Evolutionary conservation across 2,888 invertebrate species (phyloP).

Genomic region (Ochropacha duplaris): DNA sequence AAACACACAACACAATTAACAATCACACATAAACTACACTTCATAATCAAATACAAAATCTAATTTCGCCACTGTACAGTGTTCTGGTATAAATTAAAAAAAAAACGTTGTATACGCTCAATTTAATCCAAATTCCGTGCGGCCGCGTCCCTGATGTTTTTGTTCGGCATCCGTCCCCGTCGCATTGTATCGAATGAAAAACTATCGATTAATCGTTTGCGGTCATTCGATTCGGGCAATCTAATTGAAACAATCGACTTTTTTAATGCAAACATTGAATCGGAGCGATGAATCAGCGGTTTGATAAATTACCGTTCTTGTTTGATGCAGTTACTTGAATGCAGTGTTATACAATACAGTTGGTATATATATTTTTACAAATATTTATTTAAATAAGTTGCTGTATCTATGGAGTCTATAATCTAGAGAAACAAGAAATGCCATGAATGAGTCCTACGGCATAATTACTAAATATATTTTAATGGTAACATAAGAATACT

Average conservation of each 20-base stretch:
- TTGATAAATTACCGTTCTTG: background rate
- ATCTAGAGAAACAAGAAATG: too few relatives aligned
- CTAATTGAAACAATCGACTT: conserved; percentile 38
- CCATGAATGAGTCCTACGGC: too few relatives aligned
- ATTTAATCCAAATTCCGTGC: conserved; percentile 32
- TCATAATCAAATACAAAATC: background rate
- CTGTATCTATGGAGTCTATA: too few relatives aligned
- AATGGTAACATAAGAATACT: too few relatives aligned
- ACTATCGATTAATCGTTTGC: conserved; percentile 30
- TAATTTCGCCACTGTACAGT: background rate
- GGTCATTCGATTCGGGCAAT: conserved; percentile 34
- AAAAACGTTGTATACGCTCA: conserved; percentile 21
- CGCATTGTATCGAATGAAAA: conserved; percentile 46
- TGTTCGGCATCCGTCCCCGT: conserved; percentile 33
- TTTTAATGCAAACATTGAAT: background rate
- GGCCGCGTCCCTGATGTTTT: conserved; percentile 30
- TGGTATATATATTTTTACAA: too few relatives aligned
- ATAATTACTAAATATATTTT: too few relatives aligned
- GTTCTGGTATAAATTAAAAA: background rate
- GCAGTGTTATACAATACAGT: too few relatives aligned
- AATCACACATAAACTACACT: too few relatives aligned
- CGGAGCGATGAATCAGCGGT: background rate
- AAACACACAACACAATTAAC: too few relatives aligned
- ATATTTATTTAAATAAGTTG: too few relatives aligned
- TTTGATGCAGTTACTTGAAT: background rate